phyloP scores from a whole-genome alignment of 1,140 invertebrate species.

The Drosophila bifasciata region DNA sequence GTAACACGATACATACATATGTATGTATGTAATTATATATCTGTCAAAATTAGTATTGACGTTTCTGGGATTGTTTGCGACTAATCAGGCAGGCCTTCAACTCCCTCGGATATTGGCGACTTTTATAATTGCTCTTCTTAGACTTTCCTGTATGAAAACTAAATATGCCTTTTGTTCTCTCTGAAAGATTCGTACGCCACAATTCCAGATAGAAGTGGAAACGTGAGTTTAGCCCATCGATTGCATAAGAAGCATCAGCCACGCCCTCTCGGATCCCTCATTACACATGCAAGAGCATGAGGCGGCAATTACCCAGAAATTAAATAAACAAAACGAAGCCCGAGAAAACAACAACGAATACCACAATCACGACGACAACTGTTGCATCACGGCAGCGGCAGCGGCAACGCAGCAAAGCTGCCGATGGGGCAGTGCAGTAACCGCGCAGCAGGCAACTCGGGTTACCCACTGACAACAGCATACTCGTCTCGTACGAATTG shows the following conservation, averaged over 20 bases:
- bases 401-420: conserved; percentile 23
- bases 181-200: too few relatives aligned
- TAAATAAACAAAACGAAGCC: conserved; percentile 75
- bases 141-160: not conserved
- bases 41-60: too few relatives aligned
- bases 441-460: conserved; percentile 34
- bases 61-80: too few relatives aligned
- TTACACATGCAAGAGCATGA: conserved; percentile 80
- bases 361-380: conserved; percentile 48
- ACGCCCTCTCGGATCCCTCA: conserved; percentile 48
- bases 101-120: too few relatives aligned
- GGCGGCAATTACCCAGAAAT: conserved; percentile 77
- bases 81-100: too few relatives aligned
- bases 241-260: conserved; percentile 32
- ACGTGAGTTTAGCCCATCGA: too few relatives aligned
- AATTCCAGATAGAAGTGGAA: too few relatives aligned
- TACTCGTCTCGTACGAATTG: conserved; percentile 42
- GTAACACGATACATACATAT: too few relatives aligned
- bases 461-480: conserved; percentile 52
- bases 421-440: conserved; percentile 1
- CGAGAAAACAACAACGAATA: conserved; percentile 31
- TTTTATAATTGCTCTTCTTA: too few relatives aligned
- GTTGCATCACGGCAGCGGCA: conserved; percentile 61
- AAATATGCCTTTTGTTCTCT: not conserved
- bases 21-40: too few relatives aligned